Conservation (phyloP, 2,113 vertebrate genomes). For the Butorides virescens region DNA sequence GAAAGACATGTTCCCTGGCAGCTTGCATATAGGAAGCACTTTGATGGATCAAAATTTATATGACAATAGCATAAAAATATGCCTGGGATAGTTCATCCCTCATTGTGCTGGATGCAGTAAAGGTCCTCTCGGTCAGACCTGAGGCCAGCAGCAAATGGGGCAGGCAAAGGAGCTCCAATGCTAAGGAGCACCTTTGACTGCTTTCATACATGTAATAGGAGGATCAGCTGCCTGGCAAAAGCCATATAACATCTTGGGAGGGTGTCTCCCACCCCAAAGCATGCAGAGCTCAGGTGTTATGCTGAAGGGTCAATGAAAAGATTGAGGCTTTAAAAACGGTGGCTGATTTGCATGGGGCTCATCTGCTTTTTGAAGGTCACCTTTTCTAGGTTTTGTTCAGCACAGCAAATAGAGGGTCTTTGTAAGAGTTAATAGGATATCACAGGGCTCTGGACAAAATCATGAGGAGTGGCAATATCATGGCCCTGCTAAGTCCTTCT, state of each 20-base stretch:
- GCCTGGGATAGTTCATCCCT: neutral
- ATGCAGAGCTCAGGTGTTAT: rapidly evolving
- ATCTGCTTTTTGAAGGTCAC: neutral
- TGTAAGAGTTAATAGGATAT: neutral
- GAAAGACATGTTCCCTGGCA: neutral
- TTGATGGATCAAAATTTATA: neutral
- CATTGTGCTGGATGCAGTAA: rapidly evolving
- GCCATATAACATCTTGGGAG: neutral
- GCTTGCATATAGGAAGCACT: rapidly evolving
- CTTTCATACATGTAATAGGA: neutral
- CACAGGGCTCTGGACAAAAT: neutral
- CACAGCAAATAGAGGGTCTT: neutral
- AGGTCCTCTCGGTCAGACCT: neutral
- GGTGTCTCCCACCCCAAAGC: neutral
- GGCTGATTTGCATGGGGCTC: neutral
- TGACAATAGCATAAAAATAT: neutral
- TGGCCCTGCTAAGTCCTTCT: neutral
- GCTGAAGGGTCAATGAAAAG: neutral
- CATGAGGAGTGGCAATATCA: rapidly evolving
- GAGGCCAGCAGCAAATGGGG: neutral
- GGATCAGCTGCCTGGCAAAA: neutral
- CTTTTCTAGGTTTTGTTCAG: neutral
- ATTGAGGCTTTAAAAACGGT: neutral
- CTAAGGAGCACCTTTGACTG: neutral
- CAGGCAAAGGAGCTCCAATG: neutral